Evolutionary conservation across 2,113 vertebrate species (phyloP).

Genomic region (Hippocampus guttulatus): DNA sequence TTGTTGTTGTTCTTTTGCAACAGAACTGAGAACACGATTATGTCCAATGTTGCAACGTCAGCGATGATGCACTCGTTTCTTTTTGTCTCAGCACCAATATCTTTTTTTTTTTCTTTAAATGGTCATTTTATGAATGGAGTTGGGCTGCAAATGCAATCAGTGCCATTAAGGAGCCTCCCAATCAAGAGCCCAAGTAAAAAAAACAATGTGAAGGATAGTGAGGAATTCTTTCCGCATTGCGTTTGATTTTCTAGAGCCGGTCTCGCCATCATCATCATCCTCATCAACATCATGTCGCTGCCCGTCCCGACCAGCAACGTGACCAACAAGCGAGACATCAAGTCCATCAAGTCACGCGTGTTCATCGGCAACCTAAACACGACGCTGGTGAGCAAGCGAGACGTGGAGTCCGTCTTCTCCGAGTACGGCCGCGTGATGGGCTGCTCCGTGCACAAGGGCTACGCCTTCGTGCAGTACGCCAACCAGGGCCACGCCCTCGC

Average conservation of each 20-base stretch:
- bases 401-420: constrained; percentile 90
- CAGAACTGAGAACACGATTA: not conserved
- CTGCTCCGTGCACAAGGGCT: no score
- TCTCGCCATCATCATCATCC: not conserved
- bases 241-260: not conserved
- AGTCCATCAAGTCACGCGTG: constrained; percentile 91
- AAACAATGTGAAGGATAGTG: not conserved
- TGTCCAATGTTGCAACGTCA: no score
- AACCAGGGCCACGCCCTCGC: constrained; percentile 85
- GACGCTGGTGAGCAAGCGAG: constrained; percentile 87
- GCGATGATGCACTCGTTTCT: not conserved
- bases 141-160: no score
- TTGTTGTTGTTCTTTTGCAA: not conserved
- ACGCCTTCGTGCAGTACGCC: constrained; percentile 75
- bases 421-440: constrained; percentile 85
- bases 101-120: no score
- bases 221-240: not conserved
- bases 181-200: no score
- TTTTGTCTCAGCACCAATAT: not conserved
- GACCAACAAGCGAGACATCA: constrained; percentile 95
- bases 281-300: constrained; percentile 77
- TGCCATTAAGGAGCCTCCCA: no score
- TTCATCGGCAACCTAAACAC: constrained; percentile 97
- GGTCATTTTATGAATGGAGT: no score
- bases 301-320: constrained; percentile 93